Conservation (phyloP, 2,888 invertebrate genomes). For the Criorhina ranunculi region DNA sequence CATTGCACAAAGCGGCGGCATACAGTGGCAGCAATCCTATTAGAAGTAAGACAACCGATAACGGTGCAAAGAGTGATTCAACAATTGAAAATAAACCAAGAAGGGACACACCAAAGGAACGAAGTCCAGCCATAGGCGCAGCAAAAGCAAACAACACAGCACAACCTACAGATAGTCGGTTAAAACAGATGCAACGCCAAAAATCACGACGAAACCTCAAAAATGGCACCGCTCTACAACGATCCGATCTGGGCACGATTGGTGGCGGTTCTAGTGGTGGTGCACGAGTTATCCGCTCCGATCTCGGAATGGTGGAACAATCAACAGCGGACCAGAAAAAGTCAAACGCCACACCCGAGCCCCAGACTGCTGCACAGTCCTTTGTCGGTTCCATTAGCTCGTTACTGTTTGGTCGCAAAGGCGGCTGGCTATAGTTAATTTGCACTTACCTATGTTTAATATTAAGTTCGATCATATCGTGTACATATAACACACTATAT, state of each 20-base stretch:
- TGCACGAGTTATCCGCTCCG: conserved; percentile 79
- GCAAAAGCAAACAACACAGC: conserved; percentile 50
- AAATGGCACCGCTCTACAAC: conserved; percentile 85
- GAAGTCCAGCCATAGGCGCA: conserved; percentile 57
- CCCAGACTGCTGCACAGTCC: conserved; percentile 84
- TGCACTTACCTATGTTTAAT: conserved; percentile 74
- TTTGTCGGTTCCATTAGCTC: conserved; percentile 92
- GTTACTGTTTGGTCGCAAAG: conserved; percentile 93
- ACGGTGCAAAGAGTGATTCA: conserved; percentile 36
- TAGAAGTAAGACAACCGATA: conserved; percentile 63
- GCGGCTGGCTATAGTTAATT: conserved; percentile 89
- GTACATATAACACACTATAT: conserved; percentile 74
- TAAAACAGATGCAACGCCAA: conserved; percentile 86
- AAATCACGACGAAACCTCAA: conserved; percentile 85
- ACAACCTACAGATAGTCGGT: conserved; percentile 81
- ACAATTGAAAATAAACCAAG: conserved; percentile 27
- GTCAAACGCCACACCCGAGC: conserved; percentile 41
- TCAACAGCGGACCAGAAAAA: conserved; percentile 63
- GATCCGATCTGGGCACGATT: conserved; percentile 87
- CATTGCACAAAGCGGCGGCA: conserved; percentile 82
- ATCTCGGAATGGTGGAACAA: conserved; percentile 80
- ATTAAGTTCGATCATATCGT: conserved; percentile 76
- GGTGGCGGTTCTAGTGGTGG: conserved; percentile 81
- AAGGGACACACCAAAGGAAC: conserved; percentile 47
- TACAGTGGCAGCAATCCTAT: conserved; percentile 77